phyloP scores from a whole-genome alignment of 1,140 invertebrate genomes.

The Anastatus disparis region DNA sequence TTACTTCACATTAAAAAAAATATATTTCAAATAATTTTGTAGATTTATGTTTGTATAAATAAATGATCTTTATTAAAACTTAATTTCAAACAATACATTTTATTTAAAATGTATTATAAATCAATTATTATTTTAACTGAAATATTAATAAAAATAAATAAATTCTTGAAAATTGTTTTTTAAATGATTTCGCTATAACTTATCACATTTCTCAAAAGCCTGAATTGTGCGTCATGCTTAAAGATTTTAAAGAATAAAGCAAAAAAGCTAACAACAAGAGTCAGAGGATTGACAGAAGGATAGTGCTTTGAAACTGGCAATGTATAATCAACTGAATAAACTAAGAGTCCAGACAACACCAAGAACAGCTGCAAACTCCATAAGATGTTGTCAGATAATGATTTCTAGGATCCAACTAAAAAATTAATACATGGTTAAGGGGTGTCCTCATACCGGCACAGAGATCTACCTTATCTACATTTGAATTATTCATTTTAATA shows the following conservation, averaged over 20 bases:
- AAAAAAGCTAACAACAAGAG: conserved; percentile 87
- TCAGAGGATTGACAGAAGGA: conserved; percentile 90
- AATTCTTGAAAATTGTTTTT: no score
- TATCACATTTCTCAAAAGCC: conserved; percentile 81
- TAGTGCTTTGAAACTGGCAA: conserved; percentile 87
- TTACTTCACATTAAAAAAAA: conserved; percentile 78
- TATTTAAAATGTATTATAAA: no score
- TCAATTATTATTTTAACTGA: no score
- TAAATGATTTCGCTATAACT: neutral
- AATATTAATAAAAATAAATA: no score
- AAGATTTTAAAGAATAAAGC: conserved; percentile 90
- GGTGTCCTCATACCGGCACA: no score
- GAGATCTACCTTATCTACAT: no score
- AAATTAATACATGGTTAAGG: conserved; percentile 99
- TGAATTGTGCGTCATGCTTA: conserved; percentile 89
- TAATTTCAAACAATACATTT: no score
- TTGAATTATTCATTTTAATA: no score
- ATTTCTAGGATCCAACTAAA: conserved; percentile 97
- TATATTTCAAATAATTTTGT: no score
- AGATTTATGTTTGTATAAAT: no score
- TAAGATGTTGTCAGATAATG: conserved; percentile 96
- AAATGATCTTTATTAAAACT: no score
- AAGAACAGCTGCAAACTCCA: conserved; percentile 95
- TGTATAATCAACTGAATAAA: conserved; percentile 84
- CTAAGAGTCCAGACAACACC: conserved; percentile 95